Evolutionary conservation across 64 coral and sea anemone genomes (phyloP), one percentile per base, ranked within the genome.

Genomic region (Montipora cactus): DNA sequence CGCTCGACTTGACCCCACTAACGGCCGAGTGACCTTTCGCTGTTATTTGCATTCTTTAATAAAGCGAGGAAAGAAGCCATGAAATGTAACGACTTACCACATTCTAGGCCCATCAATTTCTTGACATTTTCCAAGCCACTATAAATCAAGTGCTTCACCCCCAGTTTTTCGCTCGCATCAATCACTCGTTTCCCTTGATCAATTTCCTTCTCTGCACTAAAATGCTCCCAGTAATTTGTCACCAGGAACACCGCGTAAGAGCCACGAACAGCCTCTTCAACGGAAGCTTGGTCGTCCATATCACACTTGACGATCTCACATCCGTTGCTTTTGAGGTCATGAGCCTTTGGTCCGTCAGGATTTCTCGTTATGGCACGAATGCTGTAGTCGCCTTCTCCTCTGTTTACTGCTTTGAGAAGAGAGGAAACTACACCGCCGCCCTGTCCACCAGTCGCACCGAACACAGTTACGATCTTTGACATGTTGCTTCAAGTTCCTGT

Each of bases 111-210:
- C 5, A 92, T 48, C 18, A 67, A 72, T 37, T 96, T 96, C 70
- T 96, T 87, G 28, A 89, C 90, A 77, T 87, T 80, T 76, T 96
- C 95, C 86, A 96, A 89, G 45, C 95, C 95, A 50, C 95, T 96
- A 59, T 90, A 96, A 51, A 96, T 79, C 59, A 96, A 84, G 81
- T 96, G 95, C 22, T 96, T 96, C 8, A 96, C 90, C 5, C 90
- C 95, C 9, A 89, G 78, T 47, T 74, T 67, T 44, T 92, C 81
- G 87, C 95, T 93, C 3, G 84, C 81, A 70, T 93, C 90, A 25
- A 81, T 87, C 16, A 91, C 90, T 83, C 84, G 84, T 75, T 96
- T 96, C 13, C 95, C 95, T 69, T 96, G 95, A 14, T 87, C 84
- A 7, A 88, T 83, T 79, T 96, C 95, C 46, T 89, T 92, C 28